A percentile compares a stretch with the other conserved stretches of the same genome.
phyloP scores from a whole-genome alignment of 2,888 invertebrate genomes.

The Lepidochrysops patricia region DNA sequence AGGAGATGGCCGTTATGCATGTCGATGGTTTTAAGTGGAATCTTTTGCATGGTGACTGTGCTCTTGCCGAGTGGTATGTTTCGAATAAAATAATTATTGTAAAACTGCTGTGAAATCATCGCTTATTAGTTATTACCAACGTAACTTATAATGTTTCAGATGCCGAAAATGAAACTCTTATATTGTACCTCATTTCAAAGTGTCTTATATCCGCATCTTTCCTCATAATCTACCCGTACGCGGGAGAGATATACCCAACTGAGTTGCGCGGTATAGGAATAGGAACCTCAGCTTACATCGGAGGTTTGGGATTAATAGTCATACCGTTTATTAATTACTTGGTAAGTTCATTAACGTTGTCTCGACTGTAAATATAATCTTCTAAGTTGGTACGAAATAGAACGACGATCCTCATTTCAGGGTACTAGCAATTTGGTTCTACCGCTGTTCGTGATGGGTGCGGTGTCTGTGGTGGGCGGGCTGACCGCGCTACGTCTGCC shows the following conservation, averaged over 20 bases:
- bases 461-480: conserved; percentile 86
- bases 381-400: not conserved
- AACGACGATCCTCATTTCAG: conserved; percentile 53
- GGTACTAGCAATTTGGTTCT: conserved; percentile 88
- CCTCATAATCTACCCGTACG: conserved; percentile 93
- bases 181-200: conserved; percentile 87
- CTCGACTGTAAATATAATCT: not conserved
- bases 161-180: conserved; percentile 81
- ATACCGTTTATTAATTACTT: conserved; percentile 94
- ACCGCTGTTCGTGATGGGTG: conserved; percentile 89
- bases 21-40: conserved; percentile 89
- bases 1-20: conserved; percentile 91
- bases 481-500: conserved; percentile 86
- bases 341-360: conserved; percentile 66
- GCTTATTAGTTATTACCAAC: not conserved
- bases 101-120: too few species aligned
- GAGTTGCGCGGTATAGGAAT: conserved; percentile 92
- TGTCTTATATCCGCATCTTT: conserved; percentile 93
- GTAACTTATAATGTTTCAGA: conserved; percentile 64
- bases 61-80: conserved; percentile 82
- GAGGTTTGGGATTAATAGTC: conserved; percentile 89
- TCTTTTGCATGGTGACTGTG: conserved; percentile 89
- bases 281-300: conserved; percentile 92
- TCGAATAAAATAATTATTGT: too few species aligned
- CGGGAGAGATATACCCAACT: conserved; percentile 93